Evolutionary conservation across 2,888 invertebrate species (phyloP), one percentile per base, ranked within the genome.

Genomic region (Cyclophora albipunctata): DNA sequence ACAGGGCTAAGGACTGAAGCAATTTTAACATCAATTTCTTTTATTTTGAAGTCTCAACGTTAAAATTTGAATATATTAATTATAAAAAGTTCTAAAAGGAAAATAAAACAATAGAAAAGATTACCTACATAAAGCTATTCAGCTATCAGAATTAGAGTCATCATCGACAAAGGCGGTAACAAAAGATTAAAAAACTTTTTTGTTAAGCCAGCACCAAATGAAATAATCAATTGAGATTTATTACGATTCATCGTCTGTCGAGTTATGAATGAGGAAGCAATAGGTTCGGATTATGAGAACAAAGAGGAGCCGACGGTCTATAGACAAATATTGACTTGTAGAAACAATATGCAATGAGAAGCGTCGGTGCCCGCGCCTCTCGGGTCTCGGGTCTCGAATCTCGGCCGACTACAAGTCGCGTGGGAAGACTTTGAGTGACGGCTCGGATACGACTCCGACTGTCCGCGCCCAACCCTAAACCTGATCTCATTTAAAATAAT

Each of bases 311-410:
- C 88, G 84, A 76, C 81, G 63, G 74, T 64, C 71, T 69, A 69
- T 75, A 71, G 81, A 81, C 86, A 87, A 90, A 90, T 89, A 90
- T 90, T 89, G 88, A 90, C 85, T 86, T 62, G 76, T 78, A 83
- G 83, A 87, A 86, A 87, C 82, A 84, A 86, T 84, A 76, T 55
- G 44, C 51, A 42, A 45, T 42, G 47, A 54, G 73, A 58, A 52
- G 51, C 58, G 62, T 20, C 20, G 20, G 20, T 20, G 20, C 20
- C 20, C 2, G 63, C 55, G 72, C 69, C 62, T 55, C 66, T 70
- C 71, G 70, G 20, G 20, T 20, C 66, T 69, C 67, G 64, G 70
- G 71, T 71, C 62, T 67, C 33, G 44, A 20, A 48, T 42, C 5
- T 34, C 6, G 5, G 7, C 34, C 33, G 3, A 34, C 49, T 47